Evolutionary conservation across 2,797 vertebrate genomes (phyloP).

Genomic region (Aphelocoma californica): DNA sequence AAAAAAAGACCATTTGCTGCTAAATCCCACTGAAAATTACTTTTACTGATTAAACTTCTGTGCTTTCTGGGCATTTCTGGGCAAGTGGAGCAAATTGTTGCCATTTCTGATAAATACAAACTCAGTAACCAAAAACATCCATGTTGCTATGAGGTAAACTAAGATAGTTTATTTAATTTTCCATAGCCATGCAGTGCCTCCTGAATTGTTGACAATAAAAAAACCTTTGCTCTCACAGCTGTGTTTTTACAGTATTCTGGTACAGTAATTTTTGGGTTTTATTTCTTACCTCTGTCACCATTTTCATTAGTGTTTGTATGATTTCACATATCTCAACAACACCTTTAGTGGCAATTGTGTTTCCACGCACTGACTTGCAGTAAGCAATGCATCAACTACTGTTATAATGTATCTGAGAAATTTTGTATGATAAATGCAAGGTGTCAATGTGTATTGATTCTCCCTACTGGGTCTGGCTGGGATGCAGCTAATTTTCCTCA

Average conservation of each 20-base stretch:
- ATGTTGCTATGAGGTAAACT: background rate
- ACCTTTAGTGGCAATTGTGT: background rate
- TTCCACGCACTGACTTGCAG: background rate
- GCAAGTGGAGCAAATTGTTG: background rate
- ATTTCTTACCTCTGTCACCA: background rate
- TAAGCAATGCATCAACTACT: background rate
- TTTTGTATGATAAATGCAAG: background rate
- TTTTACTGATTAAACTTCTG: background rate
- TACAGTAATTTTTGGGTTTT: background rate
- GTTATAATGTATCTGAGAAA: background rate
- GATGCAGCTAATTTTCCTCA: background rate
- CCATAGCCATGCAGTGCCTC: background rate
- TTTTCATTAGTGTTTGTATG: background rate
- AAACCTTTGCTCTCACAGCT: background rate
- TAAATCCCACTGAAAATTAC: slow-evolving; percentile 6
- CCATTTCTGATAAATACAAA: background rate
- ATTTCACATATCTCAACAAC: background rate
- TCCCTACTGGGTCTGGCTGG: background rate
- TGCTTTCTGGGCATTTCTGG: background rate
- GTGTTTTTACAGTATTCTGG: background rate
- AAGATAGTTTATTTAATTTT: background rate
- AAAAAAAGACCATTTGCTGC: background rate
- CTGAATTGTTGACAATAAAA: background rate
- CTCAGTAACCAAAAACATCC: background rate
- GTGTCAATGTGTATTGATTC: background rate